Percentiles rank a stretch among this genome's conserved stretches.
Evolutionary conservation across 2,888 invertebrate species (phyloP).

Genomic region (Rhagophthalmus giganteus): DNA sequence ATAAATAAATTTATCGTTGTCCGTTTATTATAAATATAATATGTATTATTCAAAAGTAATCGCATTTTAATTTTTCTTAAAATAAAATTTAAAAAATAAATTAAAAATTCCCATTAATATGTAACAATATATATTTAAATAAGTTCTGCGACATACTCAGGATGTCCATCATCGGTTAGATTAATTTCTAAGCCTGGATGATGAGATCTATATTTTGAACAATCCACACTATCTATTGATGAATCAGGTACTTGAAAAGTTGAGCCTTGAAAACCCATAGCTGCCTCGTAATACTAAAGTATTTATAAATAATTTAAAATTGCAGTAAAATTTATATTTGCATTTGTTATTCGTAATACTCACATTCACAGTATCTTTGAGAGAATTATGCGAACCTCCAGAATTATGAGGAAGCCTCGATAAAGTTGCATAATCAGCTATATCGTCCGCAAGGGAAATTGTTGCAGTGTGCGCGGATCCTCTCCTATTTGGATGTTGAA

Average conservation of each 20-base stretch:
- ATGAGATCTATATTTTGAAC: conserved; percentile 38
- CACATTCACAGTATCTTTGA: conserved; percentile 61
- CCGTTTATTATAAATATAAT: background rate
- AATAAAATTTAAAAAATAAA: conserved; percentile 1
- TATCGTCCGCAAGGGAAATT: conserved; percentile 56
- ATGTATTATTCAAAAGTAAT: background rate
- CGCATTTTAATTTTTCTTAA: no score
- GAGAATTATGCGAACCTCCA: conserved; percentile 58
- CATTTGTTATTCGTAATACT: no score
- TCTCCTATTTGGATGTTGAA: conserved; percentile 65
- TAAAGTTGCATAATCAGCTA: conserved; percentile 68
- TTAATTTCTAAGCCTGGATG: conserved; percentile 57
- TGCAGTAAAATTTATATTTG: no score
- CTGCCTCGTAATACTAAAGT: conserved; percentile 64
- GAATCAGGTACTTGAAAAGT: conserved; percentile 72
- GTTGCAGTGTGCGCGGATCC: conserved; percentile 56
- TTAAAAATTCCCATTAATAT: background rate
- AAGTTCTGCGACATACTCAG: conserved; percentile 64
- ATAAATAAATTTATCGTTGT: no score
- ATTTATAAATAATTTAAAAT: no score
- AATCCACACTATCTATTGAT: conserved; percentile 42
- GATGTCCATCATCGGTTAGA: conserved; percentile 61
- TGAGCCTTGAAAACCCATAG: conserved; percentile 69
- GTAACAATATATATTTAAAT: conserved; percentile 51
- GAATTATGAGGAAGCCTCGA: conserved; percentile 55